Conservation (phyloP, 2,113 vertebrate species). For the Calidris pugnax region DNA sequence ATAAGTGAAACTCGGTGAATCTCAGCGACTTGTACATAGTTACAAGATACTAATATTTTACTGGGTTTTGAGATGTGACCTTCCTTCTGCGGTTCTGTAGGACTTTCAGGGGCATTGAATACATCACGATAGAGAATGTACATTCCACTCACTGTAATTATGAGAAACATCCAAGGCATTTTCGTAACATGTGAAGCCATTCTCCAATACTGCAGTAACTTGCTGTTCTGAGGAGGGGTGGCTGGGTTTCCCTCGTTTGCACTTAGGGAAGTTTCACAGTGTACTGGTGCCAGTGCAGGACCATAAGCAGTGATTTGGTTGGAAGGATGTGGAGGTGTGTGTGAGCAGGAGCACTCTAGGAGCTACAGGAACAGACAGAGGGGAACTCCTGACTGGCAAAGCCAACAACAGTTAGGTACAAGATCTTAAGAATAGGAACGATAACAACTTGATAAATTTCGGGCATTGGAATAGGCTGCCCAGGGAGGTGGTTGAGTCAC, state of each 20-base stretch:
- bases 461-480: too few species aligned
- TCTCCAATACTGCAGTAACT: not conserved
- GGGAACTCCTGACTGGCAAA: not conserved
- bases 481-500: too few species aligned
- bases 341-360: not conserved
- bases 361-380: not conserved
- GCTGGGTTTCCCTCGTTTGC: not conserved
- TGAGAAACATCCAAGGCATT: not conserved
- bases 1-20: not conserved
- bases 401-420: not conserved
- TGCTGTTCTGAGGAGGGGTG: not conserved
- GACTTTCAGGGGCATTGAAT: not conserved
- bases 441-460: not conserved
- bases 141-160: not conserved
- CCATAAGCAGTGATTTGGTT: not conserved
- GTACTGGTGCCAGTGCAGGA: not conserved
- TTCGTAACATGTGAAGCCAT: not conserved
- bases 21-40: not conserved
- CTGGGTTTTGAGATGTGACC: not conserved
- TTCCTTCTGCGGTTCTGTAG: not conserved
- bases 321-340: rapidly evolving
- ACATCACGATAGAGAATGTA: not conserved
- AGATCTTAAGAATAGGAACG: not conserved
- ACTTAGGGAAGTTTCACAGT: rapidly evolving
- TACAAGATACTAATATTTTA: not conserved